Conservation (phyloP, 2,888 invertebrate genomes). For the Steromphala cineraria region DNA sequence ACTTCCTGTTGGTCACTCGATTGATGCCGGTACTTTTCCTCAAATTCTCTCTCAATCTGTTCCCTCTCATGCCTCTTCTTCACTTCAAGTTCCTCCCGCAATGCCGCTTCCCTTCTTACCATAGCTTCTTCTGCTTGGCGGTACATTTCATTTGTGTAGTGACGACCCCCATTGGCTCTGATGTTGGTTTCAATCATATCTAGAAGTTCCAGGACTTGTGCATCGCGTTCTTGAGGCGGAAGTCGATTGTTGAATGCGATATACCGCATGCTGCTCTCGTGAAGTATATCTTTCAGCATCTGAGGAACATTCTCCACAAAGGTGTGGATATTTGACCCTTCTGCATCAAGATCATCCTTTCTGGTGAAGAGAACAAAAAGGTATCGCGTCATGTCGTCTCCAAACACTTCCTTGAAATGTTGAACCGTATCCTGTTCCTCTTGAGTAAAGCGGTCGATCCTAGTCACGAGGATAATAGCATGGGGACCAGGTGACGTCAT, state of each 20-base stretch:
- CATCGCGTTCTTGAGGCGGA: background rate
- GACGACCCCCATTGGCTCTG: slow-evolving; percentile 22
- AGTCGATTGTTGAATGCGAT: slow-evolving; percentile 30
- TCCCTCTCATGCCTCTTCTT: background rate
- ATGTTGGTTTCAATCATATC: slow-evolving; percentile 20
- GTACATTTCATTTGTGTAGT: slow-evolving; percentile 37
- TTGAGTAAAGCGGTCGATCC: slow-evolving; percentile 29
- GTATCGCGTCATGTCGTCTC: slow-evolving; percentile 33
- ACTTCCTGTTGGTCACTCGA: background rate
- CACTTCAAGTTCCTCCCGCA: slow-evolving; percentile 15
- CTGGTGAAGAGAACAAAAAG: slow-evolving; percentile 33
- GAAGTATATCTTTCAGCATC: slow-evolving; percentile 9
- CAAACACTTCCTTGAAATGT: slow-evolving; percentile 28
- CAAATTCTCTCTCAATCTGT: background rate
- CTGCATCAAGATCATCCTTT: slow-evolving; percentile 30
- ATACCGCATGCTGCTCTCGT: slow-evolving; percentile 14
- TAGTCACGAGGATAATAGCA: slow-evolving; percentile 30
- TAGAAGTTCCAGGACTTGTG: slow-evolving; percentile 19
- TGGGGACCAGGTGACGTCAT: slow-evolving; percentile 35
- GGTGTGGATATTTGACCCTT: slow-evolving; percentile 7
- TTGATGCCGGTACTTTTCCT: slow-evolving; percentile 10
- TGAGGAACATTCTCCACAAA: slow-evolving; percentile 20
- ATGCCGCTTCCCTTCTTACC: background rate
- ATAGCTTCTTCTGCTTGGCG: slow-evolving; percentile 24
- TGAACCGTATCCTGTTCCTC: slow-evolving; percentile 30